Base-by-base conservation (phyloP, 1,140 invertebrate genomes). In the Ceratina japonica region DNA sequence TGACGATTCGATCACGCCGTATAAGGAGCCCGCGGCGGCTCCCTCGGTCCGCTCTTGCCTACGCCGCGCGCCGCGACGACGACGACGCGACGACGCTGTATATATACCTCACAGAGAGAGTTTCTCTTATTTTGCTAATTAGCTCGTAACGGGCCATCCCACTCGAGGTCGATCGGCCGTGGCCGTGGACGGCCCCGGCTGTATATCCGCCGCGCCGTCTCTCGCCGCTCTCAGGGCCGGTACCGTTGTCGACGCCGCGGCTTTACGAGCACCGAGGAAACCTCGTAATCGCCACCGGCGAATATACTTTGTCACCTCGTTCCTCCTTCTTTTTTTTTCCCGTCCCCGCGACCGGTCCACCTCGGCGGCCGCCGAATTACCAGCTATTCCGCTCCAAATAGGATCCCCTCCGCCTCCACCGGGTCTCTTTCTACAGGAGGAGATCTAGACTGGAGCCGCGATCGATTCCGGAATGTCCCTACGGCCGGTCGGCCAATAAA, bases 101-200 rank as follows among this genome's bases (percentile, higher is more conserved):
- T 81, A 84, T 80, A 75, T 81, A 84, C 79, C 83, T 83, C 80
- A 74, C 65, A 63, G 63, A 64, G 63, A 64, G 56, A 52, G 58
- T 81, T 88, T 80, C 78, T 87, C 82, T 88, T 87, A 86, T 87
- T 88, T 88, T 86, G 76, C 86, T 87, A 88, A 88, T 88, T 88
- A 88, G 83, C 86, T 86, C 86, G 84, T 87, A 88, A 88, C 87
- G 87, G 84, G 65, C 79, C 69, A 76, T 80, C 81, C 74, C 51
- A 65, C 70, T 81, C 78, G 83, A 83, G 83, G 77, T 80, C 81
- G 79, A 15, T 49, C 73, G 66, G 59, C 54, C 22, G 22, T 61
- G 27, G 27, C 27, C 27, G 27, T 31, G 61, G 77, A 22, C 52
- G 76, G 74, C 22, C 22, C 62, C 31, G 16, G 16, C 16, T 13